Conservation (phyloP, 2,113 vertebrate species). For the Sialia sialis region DNA sequence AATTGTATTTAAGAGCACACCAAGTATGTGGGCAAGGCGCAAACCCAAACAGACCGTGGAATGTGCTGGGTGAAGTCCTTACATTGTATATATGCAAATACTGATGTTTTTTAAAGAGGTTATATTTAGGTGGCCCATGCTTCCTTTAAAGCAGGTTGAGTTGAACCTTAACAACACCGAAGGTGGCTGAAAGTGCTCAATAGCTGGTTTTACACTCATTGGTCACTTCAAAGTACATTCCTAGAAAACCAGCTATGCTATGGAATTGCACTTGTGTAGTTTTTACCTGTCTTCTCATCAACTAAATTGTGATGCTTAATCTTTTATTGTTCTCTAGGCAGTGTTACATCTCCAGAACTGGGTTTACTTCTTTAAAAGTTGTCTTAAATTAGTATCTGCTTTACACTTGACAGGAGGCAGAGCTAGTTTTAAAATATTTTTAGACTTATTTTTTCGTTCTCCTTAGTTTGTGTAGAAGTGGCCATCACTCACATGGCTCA, state of each 20-base stretch:
- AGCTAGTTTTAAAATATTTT: neutral
- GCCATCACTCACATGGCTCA: neutral
- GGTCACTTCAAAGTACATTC: neutral
- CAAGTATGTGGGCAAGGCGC: neutral
- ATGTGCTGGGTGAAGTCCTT: neutral
- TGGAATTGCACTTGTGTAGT: neutral
- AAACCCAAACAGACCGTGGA: neutral
- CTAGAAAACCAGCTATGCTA: neutral
- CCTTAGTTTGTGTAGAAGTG: slow-evolving; percentile 9
- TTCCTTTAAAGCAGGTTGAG: neutral
- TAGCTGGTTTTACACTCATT: neutral
- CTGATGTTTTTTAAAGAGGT: neutral
- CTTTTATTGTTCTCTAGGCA: neutral
- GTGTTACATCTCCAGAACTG: neutral
- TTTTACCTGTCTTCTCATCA: neutral
- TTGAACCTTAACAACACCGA: neutral
- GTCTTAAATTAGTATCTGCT: neutral
- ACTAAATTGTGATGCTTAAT: neutral
- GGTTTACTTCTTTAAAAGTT: slow-evolving; percentile 6
- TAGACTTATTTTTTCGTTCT: neutral
- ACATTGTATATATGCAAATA: accelerated
- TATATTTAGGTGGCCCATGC: neutral
- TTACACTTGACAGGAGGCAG: slow-evolving; percentile 9
- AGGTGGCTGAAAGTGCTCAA: neutral
- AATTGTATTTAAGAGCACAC: neutral